Evolutionary conservation across 2,113 vertebrate genomes (phyloP).

Genomic region (Tympanuchus pallidicinctus): DNA sequence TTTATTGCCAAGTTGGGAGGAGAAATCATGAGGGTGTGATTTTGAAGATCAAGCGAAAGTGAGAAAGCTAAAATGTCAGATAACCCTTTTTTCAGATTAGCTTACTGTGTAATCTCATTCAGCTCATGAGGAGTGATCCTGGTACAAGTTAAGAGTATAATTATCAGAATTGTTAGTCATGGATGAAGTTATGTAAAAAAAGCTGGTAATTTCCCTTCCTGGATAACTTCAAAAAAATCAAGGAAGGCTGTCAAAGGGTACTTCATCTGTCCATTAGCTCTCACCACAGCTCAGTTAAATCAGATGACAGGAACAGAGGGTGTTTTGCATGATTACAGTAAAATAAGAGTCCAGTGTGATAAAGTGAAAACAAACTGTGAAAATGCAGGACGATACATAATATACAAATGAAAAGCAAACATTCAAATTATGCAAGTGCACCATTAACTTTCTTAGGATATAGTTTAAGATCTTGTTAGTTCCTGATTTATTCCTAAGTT

Average conservation of each 20-base stretch:
- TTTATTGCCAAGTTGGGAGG: not conserved
- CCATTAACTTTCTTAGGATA: not conserved
- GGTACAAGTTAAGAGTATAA: not conserved
- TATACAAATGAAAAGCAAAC: not conserved
- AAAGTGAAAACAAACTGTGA: not conserved
- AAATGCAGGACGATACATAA: not conserved
- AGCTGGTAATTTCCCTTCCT: not conserved
- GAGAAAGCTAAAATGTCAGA: not conserved
- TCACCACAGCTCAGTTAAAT: not conserved
- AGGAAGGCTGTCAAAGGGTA: not conserved
- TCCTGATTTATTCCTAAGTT: not conserved
- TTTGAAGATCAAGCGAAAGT: not conserved
- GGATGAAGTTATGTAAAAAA: not conserved
- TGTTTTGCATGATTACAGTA: not conserved
- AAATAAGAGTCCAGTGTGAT: not conserved
- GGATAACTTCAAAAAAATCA: not conserved
- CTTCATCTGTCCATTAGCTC: not conserved
- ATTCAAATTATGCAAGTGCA: not conserved
- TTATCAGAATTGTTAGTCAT: not conserved
- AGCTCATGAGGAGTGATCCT: not conserved
- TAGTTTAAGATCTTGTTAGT: not conserved
- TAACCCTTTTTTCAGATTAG: not conserved
- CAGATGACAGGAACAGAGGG: not conserved
- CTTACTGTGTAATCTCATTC: not conserved
- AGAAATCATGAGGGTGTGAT: not conserved